Evolutionary conservation across 2,888 invertebrate species (phyloP), one percentile per base, ranked within the genome.

Genomic region (Spatulosminthurus flaviceps): DNA sequence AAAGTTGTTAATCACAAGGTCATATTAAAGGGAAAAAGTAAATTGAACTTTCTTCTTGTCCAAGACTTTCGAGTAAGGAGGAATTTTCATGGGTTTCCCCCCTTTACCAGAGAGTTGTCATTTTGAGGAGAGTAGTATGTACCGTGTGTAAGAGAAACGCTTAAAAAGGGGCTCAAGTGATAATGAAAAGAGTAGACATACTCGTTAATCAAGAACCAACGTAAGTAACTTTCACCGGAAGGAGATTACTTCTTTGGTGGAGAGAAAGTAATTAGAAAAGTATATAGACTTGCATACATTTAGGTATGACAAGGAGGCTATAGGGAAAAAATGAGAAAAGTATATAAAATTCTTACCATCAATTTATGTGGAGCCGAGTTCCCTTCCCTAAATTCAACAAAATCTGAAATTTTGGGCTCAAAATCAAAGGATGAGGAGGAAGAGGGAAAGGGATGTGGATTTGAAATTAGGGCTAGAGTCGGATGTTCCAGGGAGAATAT

Each of bases 371-470:
- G 69, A 60, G 78, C 22, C 19, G 69, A 69, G 24, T 43, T 69
- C 13, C 71, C 41, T 26, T 75, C 79, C 4, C 79, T 24, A 22
- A 79, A 81, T 51, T 83, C 82, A 9, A 83, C 80, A 41, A 82
- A 81, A 67, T 83, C 83, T 79, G 83, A 82, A 71, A 79, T 82
- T 79, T 83, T 83, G 0, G 82, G 81, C 69, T 83, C 82, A 71
- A 84, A 83, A 77, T 83, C 82, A 76, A 82, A 82, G 7, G 82
- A 82, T 1, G 83, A 82, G 42, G 83, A 81, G 34, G 82, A 82
- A 19, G 82, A 81, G 16, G 81, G 80, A 24, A 82, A 80, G 28
- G 83, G 83, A 79, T 81, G 81, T 22, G 81, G 81, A 79, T 82
- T 81, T 51, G 84, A 80, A 24, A 82, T 77, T n/a, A 84, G 81